phyloP scores from a whole-genome alignment of 2,113 vertebrate genomes.

The Barnardius zonarius region DNA sequence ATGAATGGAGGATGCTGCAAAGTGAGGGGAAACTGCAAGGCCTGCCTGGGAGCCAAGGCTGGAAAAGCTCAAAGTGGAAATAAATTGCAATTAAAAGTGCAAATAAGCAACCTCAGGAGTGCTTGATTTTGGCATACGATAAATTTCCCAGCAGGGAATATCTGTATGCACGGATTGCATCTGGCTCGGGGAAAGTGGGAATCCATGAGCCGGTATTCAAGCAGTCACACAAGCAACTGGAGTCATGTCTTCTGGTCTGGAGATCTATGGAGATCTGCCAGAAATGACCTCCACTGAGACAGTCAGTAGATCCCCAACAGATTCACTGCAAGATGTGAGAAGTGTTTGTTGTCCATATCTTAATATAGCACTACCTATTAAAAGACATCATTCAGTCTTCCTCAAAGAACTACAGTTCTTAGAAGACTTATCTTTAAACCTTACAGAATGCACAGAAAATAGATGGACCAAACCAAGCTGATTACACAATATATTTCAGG shows the following conservation, averaged over 20 bases:
- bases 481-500: neutral
- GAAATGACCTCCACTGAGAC: neutral
- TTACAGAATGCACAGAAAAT: neutral
- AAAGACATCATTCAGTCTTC: neutral
- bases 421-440: neutral
- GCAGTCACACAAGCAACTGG: neutral
- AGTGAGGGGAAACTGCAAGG: neutral
- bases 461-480: neutral
- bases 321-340: neutral
- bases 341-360: neutral
- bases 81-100: neutral
- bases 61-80: neutral
- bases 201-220: neutral
- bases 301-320: neutral
- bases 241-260: neutral
- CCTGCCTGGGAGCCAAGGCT: neutral
- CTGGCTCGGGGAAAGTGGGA: neutral
- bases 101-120: neutral
- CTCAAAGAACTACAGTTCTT: neutral
- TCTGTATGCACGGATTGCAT: neutral
- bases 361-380: neutral
- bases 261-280: neutral
- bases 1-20: neutral
- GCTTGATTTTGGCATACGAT: neutral
- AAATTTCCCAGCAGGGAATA: neutral